A percentile compares a stretch with the other conserved stretches of the same genome.
phyloP scores from a whole-genome alignment of 2,113 vertebrate species.

The Solea senegalensis region DNA sequence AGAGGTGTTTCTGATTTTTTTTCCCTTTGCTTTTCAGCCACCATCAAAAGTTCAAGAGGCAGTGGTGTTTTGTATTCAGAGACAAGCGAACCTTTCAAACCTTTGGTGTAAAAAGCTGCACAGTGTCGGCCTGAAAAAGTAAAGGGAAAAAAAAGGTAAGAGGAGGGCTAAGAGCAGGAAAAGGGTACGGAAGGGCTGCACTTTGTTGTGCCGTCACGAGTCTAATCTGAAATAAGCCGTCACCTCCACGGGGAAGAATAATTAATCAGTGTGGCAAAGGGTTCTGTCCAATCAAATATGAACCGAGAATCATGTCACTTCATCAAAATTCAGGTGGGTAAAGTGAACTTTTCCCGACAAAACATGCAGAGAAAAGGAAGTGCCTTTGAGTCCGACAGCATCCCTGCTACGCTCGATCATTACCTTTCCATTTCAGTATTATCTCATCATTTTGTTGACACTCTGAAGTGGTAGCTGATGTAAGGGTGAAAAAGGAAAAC shows the following conservation, averaged over 20 bases:
- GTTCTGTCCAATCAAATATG: neutral
- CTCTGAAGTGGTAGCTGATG: constrained; percentile 51
- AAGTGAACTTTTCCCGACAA: too few relatives aligned
- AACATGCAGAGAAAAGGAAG: constrained; percentile 24
- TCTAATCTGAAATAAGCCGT: constrained; percentile 60
- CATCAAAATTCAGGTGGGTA: neutral
- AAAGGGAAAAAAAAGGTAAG: constrained; percentile 31
- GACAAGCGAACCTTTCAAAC: constrained; percentile 82
- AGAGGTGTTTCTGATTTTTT: constrained; percentile 77
- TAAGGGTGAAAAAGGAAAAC: constrained; percentile 6
- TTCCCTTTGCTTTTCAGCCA: constrained; percentile 74
- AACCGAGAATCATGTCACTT: neutral
- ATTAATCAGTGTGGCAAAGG: constrained; percentile 6
- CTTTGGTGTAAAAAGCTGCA: constrained; percentile 78
- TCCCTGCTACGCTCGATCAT: constrained; percentile 29
- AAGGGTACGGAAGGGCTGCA: constrained; percentile 62
- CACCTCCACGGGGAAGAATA: constrained; percentile 43
- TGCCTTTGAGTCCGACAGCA: constrained; percentile 32
- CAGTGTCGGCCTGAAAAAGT: constrained; percentile 77
- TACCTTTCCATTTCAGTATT: constrained; percentile 30
- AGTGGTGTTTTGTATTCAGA: constrained; percentile 83
- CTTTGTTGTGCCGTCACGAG: constrained; percentile 71
- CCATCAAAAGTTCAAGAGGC: constrained; percentile 84
- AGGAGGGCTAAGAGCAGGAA: constrained; percentile 68
- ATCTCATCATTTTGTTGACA: constrained; percentile 21